Percentiles rank a stretch among this genome's conserved stretches.
Evolutionary conservation across 2,113 vertebrate genomes (phyloP).

Genomic region (Maccullochella peelii): DNA sequence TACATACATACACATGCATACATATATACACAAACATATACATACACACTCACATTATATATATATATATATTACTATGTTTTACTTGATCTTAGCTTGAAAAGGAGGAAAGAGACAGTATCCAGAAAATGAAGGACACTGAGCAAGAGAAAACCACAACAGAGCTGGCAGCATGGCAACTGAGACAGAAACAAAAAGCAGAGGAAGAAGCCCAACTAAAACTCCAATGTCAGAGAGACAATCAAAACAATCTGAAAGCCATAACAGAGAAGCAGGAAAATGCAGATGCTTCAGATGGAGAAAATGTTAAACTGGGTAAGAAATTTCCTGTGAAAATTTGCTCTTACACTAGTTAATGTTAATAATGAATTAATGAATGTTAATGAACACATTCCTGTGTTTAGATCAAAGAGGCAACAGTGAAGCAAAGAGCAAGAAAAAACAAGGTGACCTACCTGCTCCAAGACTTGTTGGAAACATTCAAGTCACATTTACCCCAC

Average conservation of each 20-base stretch:
- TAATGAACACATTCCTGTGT: conserved; percentile 5
- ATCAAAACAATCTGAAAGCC: conserved; percentile 37
- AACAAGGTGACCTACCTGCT: conserved; percentile 79
- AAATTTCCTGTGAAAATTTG: not conserved
- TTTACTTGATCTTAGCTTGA: conserved; percentile 87
- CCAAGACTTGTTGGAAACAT: conserved; percentile 89
- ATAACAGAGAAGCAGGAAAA: conserved; percentile 38
- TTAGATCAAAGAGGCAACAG: conserved; percentile 52
- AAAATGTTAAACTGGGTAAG: conserved; percentile 48
- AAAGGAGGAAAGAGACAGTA: conserved; percentile 86
- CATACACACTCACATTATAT: no score
- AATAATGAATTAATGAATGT: no score
- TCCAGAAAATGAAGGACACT: conserved; percentile 89
- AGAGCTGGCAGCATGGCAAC: conserved; percentile 90
- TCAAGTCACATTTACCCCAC: conserved; percentile 89
- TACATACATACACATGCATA: no score
- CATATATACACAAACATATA: no score
- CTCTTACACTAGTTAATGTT: not conserved
- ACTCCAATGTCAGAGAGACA: conserved; percentile 49
- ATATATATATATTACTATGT: not conserved
- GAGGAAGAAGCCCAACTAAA: conserved; percentile 66
- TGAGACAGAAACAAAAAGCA: conserved; percentile 73
- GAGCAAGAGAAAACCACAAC: conserved; percentile 84
- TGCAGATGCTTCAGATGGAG: conserved; percentile 51
- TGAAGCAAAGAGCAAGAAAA: conserved; percentile 65